Percentiles rank a stretch among this genome's conserved stretches.
Evolutionary conservation across 2,888 invertebrate species (phyloP).

Genomic region (Gymnocheta viridis): DNA sequence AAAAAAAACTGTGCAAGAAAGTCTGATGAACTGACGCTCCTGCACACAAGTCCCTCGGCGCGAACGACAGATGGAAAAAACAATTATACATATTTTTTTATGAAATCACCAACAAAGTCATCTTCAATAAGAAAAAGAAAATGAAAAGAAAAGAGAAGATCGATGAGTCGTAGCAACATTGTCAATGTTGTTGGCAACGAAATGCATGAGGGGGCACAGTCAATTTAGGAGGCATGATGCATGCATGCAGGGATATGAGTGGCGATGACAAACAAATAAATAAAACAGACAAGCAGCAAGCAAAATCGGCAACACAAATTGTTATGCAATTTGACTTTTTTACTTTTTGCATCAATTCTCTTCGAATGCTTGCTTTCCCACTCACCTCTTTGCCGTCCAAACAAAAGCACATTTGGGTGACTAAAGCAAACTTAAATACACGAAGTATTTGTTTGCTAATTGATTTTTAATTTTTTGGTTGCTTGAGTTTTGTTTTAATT

Average conservation of each 20-base stretch:
- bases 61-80: conserved; percentile 15
- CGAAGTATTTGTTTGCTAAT: conserved; percentile 61
- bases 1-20: too few species aligned
- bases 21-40: too few species aligned
- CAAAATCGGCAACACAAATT: conserved; percentile 42
- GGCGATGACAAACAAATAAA: conserved; percentile 2
- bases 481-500: conserved; percentile 27
- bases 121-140: conserved; percentile 21
- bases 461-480: conserved; percentile 56
- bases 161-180: conserved; percentile 59
- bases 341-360: conserved; percentile 20
- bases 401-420: not conserved
- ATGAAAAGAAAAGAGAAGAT: conserved; percentile 41
- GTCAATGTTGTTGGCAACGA: conserved; percentile 52
- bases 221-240: conserved; percentile 1
- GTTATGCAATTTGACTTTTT: conserved; percentile 42
- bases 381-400: not conserved
- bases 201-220: conserved; percentile 9
- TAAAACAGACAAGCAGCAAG: conserved; percentile 4
- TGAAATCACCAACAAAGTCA: conserved; percentile 25
- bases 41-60: too few species aligned
- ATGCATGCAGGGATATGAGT: conserved; percentile 39
- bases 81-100: conserved; percentile 47
- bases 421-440: conserved; percentile 33
- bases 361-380: not conserved